Conservation (phyloP, 2,888 invertebrate genomes). For the Meandrusa payeni region DNA sequence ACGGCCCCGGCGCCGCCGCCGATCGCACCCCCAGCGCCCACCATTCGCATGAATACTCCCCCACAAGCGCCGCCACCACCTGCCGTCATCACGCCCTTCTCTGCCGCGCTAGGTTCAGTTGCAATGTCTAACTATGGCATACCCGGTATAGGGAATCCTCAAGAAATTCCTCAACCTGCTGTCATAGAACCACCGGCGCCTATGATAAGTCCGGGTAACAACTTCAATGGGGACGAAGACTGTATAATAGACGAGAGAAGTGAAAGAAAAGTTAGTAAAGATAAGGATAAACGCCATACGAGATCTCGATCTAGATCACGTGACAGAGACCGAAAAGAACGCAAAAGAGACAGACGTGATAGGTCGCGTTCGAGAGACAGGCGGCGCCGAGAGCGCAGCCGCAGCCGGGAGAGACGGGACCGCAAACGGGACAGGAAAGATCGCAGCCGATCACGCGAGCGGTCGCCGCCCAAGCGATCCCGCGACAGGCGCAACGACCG, state of each 20-base stretch:
- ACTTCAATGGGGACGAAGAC: slow-evolving; percentile 45
- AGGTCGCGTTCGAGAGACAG: slow-evolving; percentile 81
- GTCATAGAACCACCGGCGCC: slow-evolving; percentile 69
- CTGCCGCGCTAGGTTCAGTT: slow-evolving; percentile 52
- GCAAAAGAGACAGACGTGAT: slow-evolving; percentile 73
- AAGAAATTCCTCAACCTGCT: slow-evolving; percentile 71
- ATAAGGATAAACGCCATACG: slow-evolving; percentile 54
- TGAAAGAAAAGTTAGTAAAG: slow-evolving; percentile 50
- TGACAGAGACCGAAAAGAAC: slow-evolving; percentile 62
- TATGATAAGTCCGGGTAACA: slow-evolving; percentile 50
- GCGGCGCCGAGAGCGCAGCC: slow-evolving; percentile 79
- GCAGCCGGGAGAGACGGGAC: slow-evolving; percentile 77
- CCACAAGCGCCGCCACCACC: slow-evolving; percentile 35
- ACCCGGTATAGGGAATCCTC: slow-evolving; percentile 67
- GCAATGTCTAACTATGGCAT: slow-evolving; percentile 53
- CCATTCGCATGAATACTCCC: slow-evolving; percentile 34
- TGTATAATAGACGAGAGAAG: slow-evolving; percentile 49
- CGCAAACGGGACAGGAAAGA: slow-evolving; percentile 75
- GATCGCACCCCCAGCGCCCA: slow-evolving; percentile 32
- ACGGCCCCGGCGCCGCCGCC: slow-evolving; percentile 48
- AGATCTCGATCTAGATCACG: slow-evolving; percentile 56
- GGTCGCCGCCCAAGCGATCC: slow-evolving; percentile 69
- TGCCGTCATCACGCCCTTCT: slow-evolving; percentile 49
- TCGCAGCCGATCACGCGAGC: slow-evolving; percentile 79
- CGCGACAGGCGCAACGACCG: slow-evolving; percentile 73